These are phyloP conservation scores for Lepidocyrtoides sp. DNA, from an alignment of 2,888 invertebrate species.

Conservation along the genomic window DNA sequence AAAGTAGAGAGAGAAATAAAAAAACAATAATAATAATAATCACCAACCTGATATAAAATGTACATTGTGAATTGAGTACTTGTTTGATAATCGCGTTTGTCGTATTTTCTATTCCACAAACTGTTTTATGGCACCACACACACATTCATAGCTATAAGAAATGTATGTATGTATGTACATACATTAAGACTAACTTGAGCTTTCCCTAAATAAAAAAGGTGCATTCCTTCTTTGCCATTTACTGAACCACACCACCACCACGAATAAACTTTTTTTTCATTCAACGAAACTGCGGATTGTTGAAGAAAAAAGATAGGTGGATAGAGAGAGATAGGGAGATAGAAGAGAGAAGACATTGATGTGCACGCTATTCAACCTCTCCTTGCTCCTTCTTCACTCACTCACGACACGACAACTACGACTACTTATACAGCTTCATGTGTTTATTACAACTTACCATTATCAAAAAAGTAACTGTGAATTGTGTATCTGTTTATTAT, in stretches of 20 bases:
- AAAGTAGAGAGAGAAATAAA: not conserved
- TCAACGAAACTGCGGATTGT: slow-evolving; percentile 31
- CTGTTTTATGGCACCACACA: slow-evolving; percentile 34
- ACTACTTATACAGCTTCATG: slow-evolving; percentile 52
- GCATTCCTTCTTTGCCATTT: slow-evolving; percentile 11
- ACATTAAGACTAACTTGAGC: slow-evolving; percentile 41
- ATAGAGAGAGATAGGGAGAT: not conserved
- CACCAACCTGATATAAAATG: slow-evolving; percentile 10
- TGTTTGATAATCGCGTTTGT: slow-evolving; percentile 63
- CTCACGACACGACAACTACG: slow-evolving; percentile 23
- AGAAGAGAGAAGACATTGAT: slow-evolving; percentile 67
- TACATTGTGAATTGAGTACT: slow-evolving; percentile 33
- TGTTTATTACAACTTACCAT: slow-evolving; percentile 14
- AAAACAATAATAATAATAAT: slow-evolving; percentile 7
- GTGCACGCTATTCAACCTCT: slow-evolving; percentile 58
- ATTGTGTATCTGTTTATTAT: slow-evolving; percentile 42
- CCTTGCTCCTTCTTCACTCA: slow-evolving; percentile 45
- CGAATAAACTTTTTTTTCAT: slow-evolving; percentile 47
- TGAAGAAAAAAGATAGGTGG: not conserved
- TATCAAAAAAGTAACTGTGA: slow-evolving; percentile 70
- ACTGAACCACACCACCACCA: slow-evolving; percentile 12
- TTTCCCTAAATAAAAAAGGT: slow-evolving; percentile 2
- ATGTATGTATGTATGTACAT: not conserved
- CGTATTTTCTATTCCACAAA: slow-evolving; percentile 31
- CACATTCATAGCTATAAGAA: not conserved